Evolutionary conservation across 2,888 invertebrate genomes (phyloP), one percentile per base, ranked within the genome.

Genomic region (Schizotus pectinicornis): DNA sequence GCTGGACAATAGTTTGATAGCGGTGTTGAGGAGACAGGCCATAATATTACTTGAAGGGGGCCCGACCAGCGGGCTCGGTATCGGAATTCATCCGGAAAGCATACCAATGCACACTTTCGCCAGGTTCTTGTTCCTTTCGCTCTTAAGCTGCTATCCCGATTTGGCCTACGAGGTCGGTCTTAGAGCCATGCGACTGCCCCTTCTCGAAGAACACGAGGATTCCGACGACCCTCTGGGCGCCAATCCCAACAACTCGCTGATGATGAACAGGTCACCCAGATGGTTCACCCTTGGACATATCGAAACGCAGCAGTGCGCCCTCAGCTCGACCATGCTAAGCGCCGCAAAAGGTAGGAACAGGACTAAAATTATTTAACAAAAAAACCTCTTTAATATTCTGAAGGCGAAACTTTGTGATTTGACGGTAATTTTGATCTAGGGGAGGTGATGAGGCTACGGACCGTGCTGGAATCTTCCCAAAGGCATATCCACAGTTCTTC

Each of bases 91-190:
- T 76, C 88, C 91, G 0, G 88, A 92, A 68, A 90, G 90, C 35
- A 88, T 91, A 65, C 92, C 93, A 11, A 91, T 92, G 84, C 92
- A 93, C 76, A 91, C 91, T 37, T 91, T 92, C 79, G 92, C 92
- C 7, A 79, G 90, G 64, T 92, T 88, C 79, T 83, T 92, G 63
- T 93, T 93, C 81, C 85, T 89, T 31, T 87, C 91, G 22, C 81
- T 93, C 63, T 81, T 92, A 69, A 87, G 88, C 42, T 85, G 86
- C 64, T 90, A 92, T 75, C 85, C 88, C 0, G 91, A 92, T 71
- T 82, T 93, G 63, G 92, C 92, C 0, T 93, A 92, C 75, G 84
- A 88, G 60, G 88, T 92, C 7, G 92, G 92, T 0, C 77, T 92
- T 38, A 78, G 91, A 42, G 92, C 92, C 31, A 91, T 93, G 89